phyloP scores from a whole-genome alignment of 2,113 vertebrate genomes.

The Diglossa brunneiventris region DNA sequence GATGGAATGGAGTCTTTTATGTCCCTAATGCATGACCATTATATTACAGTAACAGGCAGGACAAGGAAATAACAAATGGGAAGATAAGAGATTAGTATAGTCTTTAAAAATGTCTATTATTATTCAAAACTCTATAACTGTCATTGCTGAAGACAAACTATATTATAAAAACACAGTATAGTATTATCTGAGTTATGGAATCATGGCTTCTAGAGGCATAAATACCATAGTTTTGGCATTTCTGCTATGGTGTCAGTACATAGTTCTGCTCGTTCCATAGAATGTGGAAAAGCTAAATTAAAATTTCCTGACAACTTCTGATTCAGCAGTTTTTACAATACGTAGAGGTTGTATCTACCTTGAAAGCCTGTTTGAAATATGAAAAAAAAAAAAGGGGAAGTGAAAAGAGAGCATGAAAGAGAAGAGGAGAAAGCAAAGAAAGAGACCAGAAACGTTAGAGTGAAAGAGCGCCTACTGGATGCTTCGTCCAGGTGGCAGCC shows the following conservation, averaged over 20 bases:
- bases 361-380: not conserved
- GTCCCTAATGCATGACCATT: conserved; percentile 17
- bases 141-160: conserved; percentile 50
- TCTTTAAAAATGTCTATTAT: conserved; percentile 47
- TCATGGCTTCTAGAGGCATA: not conserved
- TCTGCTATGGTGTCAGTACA: not conserved
- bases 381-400: not conserved
- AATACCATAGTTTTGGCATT: not conserved
- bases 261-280: not conserved
- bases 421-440: not conserved
- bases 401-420: not conserved
- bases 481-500: not conserved
- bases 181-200: conserved; percentile 22
- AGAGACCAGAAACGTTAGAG: not conserved
- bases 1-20: conserved; percentile 24
- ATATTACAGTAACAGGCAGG: conserved; percentile 19
- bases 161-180: conserved; percentile 30
- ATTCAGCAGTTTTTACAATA: not conserved
- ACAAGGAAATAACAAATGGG: conserved; percentile 45
- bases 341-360: not conserved
- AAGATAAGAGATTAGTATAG: conserved; percentile 41
- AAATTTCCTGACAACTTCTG: not conserved
- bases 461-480: not conserved
- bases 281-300: not conserved
- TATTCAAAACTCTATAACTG: conserved; percentile 55